Evolutionary conservation across 2,113 vertebrate species (phyloP).

Genomic region (Tympanuchus pallidicinctus): DNA sequence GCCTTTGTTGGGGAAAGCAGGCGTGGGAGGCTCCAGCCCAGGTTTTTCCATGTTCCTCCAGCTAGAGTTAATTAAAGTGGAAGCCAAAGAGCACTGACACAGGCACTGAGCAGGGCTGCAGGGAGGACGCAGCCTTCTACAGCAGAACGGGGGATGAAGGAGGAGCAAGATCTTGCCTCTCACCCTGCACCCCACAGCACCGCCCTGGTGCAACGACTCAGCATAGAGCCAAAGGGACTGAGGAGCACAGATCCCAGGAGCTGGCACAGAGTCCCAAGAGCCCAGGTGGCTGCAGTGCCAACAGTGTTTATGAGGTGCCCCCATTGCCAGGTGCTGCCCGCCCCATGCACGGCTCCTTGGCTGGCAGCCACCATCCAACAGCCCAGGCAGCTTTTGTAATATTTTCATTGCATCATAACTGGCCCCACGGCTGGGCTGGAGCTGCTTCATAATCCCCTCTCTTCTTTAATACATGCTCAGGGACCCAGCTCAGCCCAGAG

Average conservation of each 20-base stretch:
- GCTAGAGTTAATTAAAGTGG: conserved; percentile 61
- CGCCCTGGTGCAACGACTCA: accelerated
- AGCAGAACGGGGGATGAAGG: background rate
- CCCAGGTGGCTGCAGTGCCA: background rate
- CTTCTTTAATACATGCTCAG: conserved; percentile 9
- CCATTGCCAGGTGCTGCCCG: background rate
- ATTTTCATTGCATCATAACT: conserved; percentile 39
- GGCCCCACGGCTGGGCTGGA: conserved; percentile 3
- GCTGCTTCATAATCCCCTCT: conserved; percentile 36
- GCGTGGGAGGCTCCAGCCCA: conserved; percentile 30
- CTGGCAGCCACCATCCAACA: background rate
- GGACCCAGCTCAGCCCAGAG: conserved; percentile 29
- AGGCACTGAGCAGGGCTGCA: background rate
- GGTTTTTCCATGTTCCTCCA: conserved; percentile 65
- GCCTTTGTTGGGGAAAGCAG: conserved; percentile 60
- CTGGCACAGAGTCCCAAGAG: background rate
- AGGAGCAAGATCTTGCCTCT: accelerated
- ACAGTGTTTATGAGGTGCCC: background rate
- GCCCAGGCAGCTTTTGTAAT: background rate
- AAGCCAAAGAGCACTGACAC: conserved; percentile 24
- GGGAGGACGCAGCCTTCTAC: background rate
- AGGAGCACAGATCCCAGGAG: background rate
- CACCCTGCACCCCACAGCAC: accelerated
- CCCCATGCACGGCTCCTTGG: background rate
- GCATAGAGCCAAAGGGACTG: background rate